Conservation (phyloP, 92 coral and sea anemone genomes). For the Epizoanthus stellaris region DNA sequence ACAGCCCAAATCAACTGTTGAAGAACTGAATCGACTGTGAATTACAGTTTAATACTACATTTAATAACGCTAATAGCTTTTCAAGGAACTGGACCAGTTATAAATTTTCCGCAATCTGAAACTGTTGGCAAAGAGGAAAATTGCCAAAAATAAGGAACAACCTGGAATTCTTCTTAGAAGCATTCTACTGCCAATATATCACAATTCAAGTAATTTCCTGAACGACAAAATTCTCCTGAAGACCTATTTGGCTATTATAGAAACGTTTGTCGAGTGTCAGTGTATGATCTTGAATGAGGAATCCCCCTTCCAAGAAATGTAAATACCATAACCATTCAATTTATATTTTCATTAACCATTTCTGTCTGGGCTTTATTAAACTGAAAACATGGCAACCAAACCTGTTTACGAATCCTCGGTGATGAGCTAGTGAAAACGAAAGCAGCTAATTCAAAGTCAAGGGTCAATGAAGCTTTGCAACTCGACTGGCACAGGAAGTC, state of each 20-base stretch:
- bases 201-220: neutral
- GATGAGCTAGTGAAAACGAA: conserved; percentile 3
- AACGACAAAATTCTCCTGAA: conserved; percentile 1
- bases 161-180: neutral
- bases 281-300: neutral
- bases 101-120: too few relatives aligned
- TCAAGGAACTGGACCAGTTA: too few relatives aligned
- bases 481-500: conserved; percentile 28
- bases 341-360: neutral
- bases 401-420: neutral
- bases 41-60: too few relatives aligned
- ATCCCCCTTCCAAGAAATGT: conserved; percentile 33
- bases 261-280: neutral
- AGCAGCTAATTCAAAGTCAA: neutral
- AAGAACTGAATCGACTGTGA: too few relatives aligned
- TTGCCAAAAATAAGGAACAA: too few relatives aligned
- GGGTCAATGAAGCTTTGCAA: neutral
- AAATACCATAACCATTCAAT: neutral
- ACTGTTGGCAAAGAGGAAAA: too few relatives aligned
- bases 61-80: too few relatives aligned
- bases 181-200: neutral
- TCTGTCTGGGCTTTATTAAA: neutral
- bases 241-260: neutral
- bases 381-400: neutral
- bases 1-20: too few relatives aligned